These are phyloP conservation scores for Drosophila testacea DNA, from an alignment of 2,888 invertebrate species.

Conservation along the genomic window DNA sequence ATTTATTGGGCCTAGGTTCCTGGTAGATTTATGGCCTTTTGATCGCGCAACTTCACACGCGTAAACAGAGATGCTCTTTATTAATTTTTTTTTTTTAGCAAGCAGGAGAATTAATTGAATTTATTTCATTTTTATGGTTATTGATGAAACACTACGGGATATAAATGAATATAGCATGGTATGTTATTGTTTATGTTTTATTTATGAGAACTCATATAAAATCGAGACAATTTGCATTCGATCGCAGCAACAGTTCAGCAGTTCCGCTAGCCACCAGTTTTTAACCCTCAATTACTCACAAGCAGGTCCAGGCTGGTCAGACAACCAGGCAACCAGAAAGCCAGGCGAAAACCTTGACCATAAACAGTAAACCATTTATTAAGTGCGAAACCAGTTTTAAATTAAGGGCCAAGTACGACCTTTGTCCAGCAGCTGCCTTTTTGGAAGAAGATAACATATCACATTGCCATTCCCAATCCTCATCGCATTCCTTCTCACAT, in stretches of 20 bases:
- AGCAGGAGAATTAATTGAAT: conserved; percentile 44
- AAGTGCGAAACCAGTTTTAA: conserved; percentile 53
- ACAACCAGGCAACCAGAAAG: conserved; percentile 4
- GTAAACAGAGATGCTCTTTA: conserved; percentile 67
- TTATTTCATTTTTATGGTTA: conserved; percentile 53
- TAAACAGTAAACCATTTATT: conserved; percentile 39
- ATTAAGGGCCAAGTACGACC: conserved; percentile 52
- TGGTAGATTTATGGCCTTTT: conserved; percentile 28
- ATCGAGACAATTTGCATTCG: conserved; percentile 54
- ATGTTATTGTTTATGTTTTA: conserved; percentile 61
- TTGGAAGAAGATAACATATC: conserved; percentile 23
- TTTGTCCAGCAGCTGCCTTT: conserved; percentile 26
- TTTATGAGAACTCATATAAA: conserved; percentile 54
- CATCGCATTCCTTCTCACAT: conserved; percentile 25
- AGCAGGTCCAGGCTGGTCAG: conserved; percentile 24
- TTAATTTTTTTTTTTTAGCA: conserved; percentile 2
- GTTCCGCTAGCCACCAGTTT: conserved; percentile 32
- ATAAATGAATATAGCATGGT: conserved; percentile 41
- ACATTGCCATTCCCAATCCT: conserved; percentile 2
- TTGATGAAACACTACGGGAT: conserved; percentile 55
- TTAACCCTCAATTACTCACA: conserved; percentile 38
- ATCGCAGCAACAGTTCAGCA: conserved; percentile 26
- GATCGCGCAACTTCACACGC: conserved; percentile 45
- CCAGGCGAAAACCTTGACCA: conserved; percentile 39
- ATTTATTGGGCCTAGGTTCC: conserved; percentile 48